A percentile compares a stretch with the other conserved stretches of the same genome.
These are phyloP conservation scores for Rhabdornis inornatus DNA, from an alignment of 2,113 vertebrate genomes.

Conservation along the genomic window DNA sequence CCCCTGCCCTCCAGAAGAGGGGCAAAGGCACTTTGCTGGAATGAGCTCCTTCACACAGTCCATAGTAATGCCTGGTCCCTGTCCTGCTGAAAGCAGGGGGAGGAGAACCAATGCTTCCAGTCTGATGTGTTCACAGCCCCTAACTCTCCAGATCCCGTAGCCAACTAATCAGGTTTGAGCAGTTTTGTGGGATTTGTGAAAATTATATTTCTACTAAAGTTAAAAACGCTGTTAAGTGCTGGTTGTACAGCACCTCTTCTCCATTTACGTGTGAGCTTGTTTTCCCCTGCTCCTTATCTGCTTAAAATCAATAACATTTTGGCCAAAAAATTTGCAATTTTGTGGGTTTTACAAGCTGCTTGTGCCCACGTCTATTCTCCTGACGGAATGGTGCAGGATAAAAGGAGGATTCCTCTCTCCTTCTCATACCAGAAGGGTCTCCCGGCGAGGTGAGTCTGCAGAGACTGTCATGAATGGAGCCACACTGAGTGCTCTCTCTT, in stretches of 20 bases:
- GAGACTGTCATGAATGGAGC: not conserved
- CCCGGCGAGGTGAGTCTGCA: fast-evolving
- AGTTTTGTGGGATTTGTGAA: not conserved
- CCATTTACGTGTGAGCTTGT: fast-evolving
- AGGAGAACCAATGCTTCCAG: not conserved
- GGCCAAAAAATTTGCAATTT: not conserved
- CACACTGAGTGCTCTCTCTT: not conserved
- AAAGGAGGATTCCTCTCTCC: not conserved
- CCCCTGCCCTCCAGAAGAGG: not conserved
- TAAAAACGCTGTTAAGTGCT: not conserved
- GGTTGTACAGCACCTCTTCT: not conserved
- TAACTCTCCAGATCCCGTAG: not conserved
- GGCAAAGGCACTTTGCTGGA: not conserved
- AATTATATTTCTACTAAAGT: not conserved
- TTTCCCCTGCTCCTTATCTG: not conserved
- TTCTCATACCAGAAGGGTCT: not conserved
- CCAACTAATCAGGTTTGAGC: not conserved
- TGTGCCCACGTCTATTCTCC: not conserved
- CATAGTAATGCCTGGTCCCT: not conserved
- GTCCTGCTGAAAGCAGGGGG: not conserved
- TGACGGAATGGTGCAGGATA: not conserved
- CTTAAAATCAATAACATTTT: not conserved
- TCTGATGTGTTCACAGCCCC: fast-evolving
- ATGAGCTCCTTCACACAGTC: not conserved
- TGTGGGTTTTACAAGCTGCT: not conserved